Conservation (phyloP, 1,140 invertebrate species). For the Halictus rubicundus region DNA sequence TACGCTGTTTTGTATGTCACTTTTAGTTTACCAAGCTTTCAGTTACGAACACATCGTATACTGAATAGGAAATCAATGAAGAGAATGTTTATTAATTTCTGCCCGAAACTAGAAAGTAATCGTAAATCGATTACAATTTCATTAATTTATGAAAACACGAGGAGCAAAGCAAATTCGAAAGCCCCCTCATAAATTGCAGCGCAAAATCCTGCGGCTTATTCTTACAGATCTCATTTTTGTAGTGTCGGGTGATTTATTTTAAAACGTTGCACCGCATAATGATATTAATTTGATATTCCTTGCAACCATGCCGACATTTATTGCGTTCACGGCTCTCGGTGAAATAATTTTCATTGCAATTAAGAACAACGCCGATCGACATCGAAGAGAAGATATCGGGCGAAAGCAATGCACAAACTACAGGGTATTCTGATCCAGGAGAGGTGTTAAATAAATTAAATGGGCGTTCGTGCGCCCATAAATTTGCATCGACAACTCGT, state of each 20-base stretch:
- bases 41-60: no score
- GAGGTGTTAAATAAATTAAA: no score
- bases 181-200: not conserved
- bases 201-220: not conserved
- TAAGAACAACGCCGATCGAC: slow-evolving; percentile 21
- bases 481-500: not conserved
- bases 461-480: not conserved
- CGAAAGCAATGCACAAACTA: slow-evolving; percentile 22
- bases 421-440: slow-evolving; percentile 12
- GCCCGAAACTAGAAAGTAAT: no score
- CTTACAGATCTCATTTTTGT: not conserved
- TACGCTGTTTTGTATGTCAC: no score
- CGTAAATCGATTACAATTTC: no score
- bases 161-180: not conserved
- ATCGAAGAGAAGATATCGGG: slow-evolving; percentile 21
- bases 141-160: no score
- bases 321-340: not conserved
- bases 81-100: no score
- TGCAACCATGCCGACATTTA: not conserved
- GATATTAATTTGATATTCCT: slow-evolving; percentile 14
- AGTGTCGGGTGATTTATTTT: not conserved
- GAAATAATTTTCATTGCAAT: slow-evolving; percentile 31
- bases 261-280: not conserved
- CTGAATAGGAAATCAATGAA: no score
- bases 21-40: no score